A percentile compares a stretch with the other conserved stretches of the same genome.
Conservation (phyloP, 1,140 invertebrate species). For the Copidosoma floridanum region DNA sequence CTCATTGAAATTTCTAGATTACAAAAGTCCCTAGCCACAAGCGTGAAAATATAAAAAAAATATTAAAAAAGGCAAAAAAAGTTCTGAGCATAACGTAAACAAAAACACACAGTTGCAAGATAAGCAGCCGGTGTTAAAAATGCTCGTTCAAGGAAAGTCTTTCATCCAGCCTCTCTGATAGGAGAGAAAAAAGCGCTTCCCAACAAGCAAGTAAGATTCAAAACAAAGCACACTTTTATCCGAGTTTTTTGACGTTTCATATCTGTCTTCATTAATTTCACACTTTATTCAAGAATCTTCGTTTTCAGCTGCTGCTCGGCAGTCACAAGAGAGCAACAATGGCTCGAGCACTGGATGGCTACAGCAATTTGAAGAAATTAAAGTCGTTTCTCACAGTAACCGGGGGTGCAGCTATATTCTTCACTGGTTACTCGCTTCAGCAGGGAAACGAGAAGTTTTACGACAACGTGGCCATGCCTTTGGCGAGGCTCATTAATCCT, state of each 20-base stretch:
- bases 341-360: neutral
- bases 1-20: too few species aligned
- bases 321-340: neutral
- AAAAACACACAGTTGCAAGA: too few species aligned
- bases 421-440: slow-evolving; percentile 64
- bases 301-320: neutral
- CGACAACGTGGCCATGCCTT: slow-evolving; percentile 68
- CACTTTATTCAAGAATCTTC: neutral
- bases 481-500: slow-evolving; percentile 66
- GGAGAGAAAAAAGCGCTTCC: neutral
- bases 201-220: neutral
- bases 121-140: neutral
- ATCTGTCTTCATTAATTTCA: neutral
- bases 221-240: neutral
- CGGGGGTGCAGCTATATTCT: slow-evolving; percentile 58
- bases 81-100: too few species aligned
- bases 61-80: slow-evolving; percentile 8
- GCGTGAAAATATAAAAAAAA: neutral
- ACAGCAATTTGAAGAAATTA: slow-evolving; percentile 39
- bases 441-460: slow-evolving; percentile 79
- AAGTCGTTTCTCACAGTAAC: slow-evolving; percentile 46
- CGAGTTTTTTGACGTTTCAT: neutral
- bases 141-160: neutral
- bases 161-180: neutral
- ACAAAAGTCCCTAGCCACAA: too few species aligned